Evolutionary conservation across 2,113 vertebrate species (phyloP), one percentile per base, ranked within the genome.

Genomic region (Vidua macroura): DNA sequence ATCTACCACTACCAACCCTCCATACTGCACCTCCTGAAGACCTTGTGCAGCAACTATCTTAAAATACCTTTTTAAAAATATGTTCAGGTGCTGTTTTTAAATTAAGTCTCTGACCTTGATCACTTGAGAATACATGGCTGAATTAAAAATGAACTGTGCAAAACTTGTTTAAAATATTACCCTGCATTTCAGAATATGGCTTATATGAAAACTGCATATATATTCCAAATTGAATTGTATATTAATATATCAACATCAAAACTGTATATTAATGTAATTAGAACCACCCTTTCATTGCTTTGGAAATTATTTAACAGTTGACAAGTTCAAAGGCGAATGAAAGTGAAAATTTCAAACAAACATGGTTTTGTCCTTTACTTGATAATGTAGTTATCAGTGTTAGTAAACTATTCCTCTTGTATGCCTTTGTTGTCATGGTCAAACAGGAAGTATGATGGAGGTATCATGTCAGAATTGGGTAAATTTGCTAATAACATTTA

Each of bases 261-360:
- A 4, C 9, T 11, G 2, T 63, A 30, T 88, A 37, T 88, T 66
- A 87, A 75, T 39, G 53, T 49, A 67, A 48, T 72, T 69, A 70
- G 83, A 91, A n/a, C 10, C 53, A 56, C 7, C 1, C 16, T 79
- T 72, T 68, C 15, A 7, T 62, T 23, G 15, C 41, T 59, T 88
- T 39, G 53, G 48, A 62, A 88, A 51, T 39, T 51, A 80, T 68
- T 72, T 69, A 95, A 46, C 39, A 49, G 37, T 48, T 82, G 81
- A 64, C 80, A 82, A 81, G 23, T 67, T 79, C 64, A 63, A 91
- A 95, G 92, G 83, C 10, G 44, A 96, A 90, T 23, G 16, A 83
- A 83, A 92, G 62, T 75, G 79, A 95, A 85, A 92, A 68, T 86
- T 94, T 94, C 75, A 79, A 67, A 33, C 72, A 55, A 87, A 53